Conservation (phyloP, 2,113 vertebrate genomes). For the Oncorhynchus gorbuscha region DNA sequence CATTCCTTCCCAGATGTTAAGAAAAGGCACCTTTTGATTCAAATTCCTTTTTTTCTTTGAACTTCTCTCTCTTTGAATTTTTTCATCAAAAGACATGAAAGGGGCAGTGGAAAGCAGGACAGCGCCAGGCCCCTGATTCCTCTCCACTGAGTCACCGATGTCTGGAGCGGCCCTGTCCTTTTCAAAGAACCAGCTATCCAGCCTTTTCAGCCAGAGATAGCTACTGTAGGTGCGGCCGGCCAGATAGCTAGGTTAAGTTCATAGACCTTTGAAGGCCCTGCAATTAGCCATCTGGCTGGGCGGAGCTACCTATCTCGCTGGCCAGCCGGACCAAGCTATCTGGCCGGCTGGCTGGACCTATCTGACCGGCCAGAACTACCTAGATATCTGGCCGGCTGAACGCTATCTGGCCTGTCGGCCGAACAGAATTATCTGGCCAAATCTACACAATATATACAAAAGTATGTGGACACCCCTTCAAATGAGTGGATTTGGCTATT, state of each 20-base stretch:
- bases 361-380: too few species aligned
- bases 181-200: constrained; percentile 48
- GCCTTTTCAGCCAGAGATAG: too few species aligned
- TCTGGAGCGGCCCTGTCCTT: constrained; percentile 58
- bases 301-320: too few species aligned
- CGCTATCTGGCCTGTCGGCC: too few species aligned
- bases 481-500: too few species aligned
- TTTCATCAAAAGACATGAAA: constrained; percentile 70
- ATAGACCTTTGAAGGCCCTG: constrained; percentile 49
- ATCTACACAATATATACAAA: too few species aligned
- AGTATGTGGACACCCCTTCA: too few species aligned
- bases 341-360: too few species aligned
- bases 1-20: constrained; percentile 47
- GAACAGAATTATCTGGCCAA: too few species aligned
- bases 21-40: constrained; percentile 58
- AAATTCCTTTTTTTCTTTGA: constrained; percentile 53
- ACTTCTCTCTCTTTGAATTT: constrained; percentile 44
- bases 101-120: constrained; percentile 55
- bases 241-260: not conserved
- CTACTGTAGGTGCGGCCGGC: too few species aligned
- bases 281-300: constrained; percentile 39
- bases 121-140: constrained; percentile 41
- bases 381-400: too few species aligned
- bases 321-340: too few species aligned
- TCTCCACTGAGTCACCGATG: constrained; percentile 53